Evolutionary conservation across 2,888 invertebrate species (phyloP).

Genomic region (Drosophila yooni): DNA sequence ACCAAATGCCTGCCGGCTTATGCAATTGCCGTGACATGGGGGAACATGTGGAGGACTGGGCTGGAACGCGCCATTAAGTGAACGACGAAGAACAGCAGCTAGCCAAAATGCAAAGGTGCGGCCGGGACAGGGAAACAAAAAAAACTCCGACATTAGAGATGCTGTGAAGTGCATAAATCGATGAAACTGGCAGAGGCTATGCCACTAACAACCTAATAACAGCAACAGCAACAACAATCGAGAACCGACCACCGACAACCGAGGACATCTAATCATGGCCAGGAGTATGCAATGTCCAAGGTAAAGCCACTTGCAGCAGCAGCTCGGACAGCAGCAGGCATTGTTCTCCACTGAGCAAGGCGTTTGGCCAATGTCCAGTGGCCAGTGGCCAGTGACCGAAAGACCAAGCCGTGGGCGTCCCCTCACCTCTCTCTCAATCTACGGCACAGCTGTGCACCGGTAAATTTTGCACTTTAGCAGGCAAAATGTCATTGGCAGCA

Average conservation of each 20-base stretch:
- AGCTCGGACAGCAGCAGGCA: slow-evolving; percentile 58
- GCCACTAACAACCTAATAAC: slow-evolving; percentile 83
- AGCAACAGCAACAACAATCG: slow-evolving; percentile 49
- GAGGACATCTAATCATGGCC: slow-evolving; percentile 77
- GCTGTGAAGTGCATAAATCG: slow-evolving; percentile 81
- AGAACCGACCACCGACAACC: slow-evolving; percentile 42
- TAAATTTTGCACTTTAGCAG: slow-evolving; percentile 84
- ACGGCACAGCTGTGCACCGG: slow-evolving; percentile 63
- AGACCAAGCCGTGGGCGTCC: slow-evolving; percentile 42
- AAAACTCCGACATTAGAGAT: slow-evolving; percentile 70
- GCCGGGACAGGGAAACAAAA: background rate
- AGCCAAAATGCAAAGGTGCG: slow-evolving; percentile 29
- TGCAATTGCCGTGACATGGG: slow-evolving; percentile 5
- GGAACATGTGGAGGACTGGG: slow-evolving; percentile 25
- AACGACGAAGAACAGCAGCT: slow-evolving; percentile 44
- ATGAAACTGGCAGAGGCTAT: slow-evolving; percentile 78
- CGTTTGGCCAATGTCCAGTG: slow-evolving; percentile 35
- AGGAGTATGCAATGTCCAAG: slow-evolving; percentile 65
- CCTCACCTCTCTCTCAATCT: slow-evolving; percentile 17
- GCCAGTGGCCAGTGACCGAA: slow-evolving; percentile 24
- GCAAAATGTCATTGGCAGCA: slow-evolving; percentile 84
- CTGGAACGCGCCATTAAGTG: slow-evolving; percentile 65
- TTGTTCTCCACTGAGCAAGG: slow-evolving; percentile 73
- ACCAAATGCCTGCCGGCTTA: slow-evolving; percentile 3
- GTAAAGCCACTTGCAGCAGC: slow-evolving; percentile 80